Evolutionary conservation across 2,888 invertebrate species (phyloP).

Genomic region (Drosophila merina): DNA sequence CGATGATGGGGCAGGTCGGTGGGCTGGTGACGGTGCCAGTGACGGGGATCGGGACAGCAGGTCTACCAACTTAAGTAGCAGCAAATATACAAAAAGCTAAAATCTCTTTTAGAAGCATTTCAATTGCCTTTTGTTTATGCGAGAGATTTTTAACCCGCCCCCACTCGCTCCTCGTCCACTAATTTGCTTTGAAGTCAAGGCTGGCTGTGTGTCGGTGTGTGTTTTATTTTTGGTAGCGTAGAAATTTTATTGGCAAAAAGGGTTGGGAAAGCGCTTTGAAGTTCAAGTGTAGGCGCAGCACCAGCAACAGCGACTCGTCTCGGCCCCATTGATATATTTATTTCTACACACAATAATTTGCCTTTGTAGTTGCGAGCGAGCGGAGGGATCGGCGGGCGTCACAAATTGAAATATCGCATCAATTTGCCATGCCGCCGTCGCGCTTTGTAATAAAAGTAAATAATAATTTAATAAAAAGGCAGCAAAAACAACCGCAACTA

Average conservation of each 20-base stretch:
- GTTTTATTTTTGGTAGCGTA: constrained; percentile 61
- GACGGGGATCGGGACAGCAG: constrained; percentile 10
- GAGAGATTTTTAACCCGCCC: constrained; percentile 41
- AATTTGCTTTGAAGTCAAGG: constrained; percentile 64
- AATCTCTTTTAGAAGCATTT: constrained; percentile 49
- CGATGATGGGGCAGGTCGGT: constrained; percentile 4
- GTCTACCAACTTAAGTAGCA: constrained; percentile 63
- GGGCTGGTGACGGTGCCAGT: not conserved
- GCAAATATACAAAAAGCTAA: constrained; percentile 54
- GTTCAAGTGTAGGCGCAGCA: constrained; percentile 67
- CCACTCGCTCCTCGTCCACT: constrained; percentile 12
- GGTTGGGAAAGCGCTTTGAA: constrained; percentile 67
- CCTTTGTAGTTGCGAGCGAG: constrained; percentile 20
- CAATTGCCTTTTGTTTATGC: constrained; percentile 65
- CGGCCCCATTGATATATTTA: constrained; percentile 58
- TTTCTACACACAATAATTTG: constrained; percentile 32
- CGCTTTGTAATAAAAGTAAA: constrained; percentile 78
- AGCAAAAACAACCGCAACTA: constrained; percentile 35
- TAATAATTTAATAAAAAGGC: constrained; percentile 76
- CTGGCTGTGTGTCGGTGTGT: constrained; percentile 12
- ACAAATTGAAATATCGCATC: constrained; percentile 76
- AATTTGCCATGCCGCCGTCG: constrained; percentile 72
- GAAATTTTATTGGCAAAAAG: constrained; percentile 74
- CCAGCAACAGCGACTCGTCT: constrained; percentile 5
- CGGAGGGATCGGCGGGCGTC: constrained; percentile 57